A percentile compares a stretch with the other conserved stretches of the same genome.
Conservation (phyloP, 1,140 invertebrate genomes). For the Hypothenemus hampei region DNA sequence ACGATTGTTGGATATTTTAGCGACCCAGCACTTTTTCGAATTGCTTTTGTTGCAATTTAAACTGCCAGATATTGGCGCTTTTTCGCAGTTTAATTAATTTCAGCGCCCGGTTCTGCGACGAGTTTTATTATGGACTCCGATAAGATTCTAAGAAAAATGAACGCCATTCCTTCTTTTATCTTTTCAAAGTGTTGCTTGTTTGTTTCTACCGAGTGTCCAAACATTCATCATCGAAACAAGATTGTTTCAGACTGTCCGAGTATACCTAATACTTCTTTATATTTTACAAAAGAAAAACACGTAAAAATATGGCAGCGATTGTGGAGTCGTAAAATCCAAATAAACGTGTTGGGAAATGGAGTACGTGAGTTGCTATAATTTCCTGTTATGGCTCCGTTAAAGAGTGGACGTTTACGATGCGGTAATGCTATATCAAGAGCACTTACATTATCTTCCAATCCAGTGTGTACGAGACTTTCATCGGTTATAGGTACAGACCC, state of each 20-base stretch:
- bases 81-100: slow-evolving; percentile 26
- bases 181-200: too few relatives aligned
- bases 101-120: slow-evolving; percentile 16
- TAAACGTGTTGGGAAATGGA: slow-evolving; percentile 6
- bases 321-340: slow-evolving; percentile 1
- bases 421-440: not conserved
- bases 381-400: not conserved
- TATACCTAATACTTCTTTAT: not conserved
- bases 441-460: slow-evolving; percentile 46
- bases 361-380: slow-evolving; percentile 12
- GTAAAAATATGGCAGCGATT: not conserved
- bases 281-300: too few relatives aligned
- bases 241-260: too few relatives aligned
- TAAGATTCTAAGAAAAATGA: slow-evolving; percentile 21
- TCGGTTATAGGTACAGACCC: slow-evolving; percentile 57
- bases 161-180: slow-evolving; percentile 12
- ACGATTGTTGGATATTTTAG: slow-evolving; percentile 20
- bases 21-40: slow-evolving; percentile 22
- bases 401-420: slow-evolving; percentile 1
- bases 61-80: slow-evolving; percentile 20
- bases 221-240: not conserved
- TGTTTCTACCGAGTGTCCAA: too few relatives aligned
- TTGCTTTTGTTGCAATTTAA: slow-evolving; percentile 22
- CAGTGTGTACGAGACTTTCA: slow-evolving; percentile 44
- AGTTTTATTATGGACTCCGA: slow-evolving; percentile 22